Base-by-base conservation (phyloP, 2,888 invertebrate species). In the Deilephila elpenor region DNA sequence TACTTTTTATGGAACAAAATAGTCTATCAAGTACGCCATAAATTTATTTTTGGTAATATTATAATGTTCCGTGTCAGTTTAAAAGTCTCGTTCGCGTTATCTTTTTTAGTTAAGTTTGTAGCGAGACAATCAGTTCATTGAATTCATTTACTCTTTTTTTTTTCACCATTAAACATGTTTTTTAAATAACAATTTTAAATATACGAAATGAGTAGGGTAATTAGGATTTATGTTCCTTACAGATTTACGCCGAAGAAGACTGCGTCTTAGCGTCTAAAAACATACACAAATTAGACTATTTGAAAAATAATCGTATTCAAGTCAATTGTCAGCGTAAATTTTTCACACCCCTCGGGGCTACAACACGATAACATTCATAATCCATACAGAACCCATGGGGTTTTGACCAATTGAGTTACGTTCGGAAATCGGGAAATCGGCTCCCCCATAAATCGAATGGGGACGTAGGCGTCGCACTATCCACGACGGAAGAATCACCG, bases 301-400 rank as follows among this genome's bases (percentile, higher is more conserved):
- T 37, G 6, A 44, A 1, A 25, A 5, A 61, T 53, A 72, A 51
- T 72, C 7, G 44, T 19, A 32, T 34, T 1, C 8, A 71, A 62
- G 32, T 51, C 37, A 72, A 37, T 11, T 37, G 25, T 32, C 5
- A 62, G 53, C 70, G 19, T 51, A 29, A 74, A 75, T 74, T 74
- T 67, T 72, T 76, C 71, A 73, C 79, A 76, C 80, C 81, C 75
- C 76, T 80, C 80, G 84, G 83, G 80, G 83, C 79, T 80, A 80
- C 76, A 77, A 77, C 82, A 83, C 84, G 88, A 89, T 88, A 89
- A 86, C 88, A 88, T 89, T 89, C 84, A 89, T 88, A 90, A 89
- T 90, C 88, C 86, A 82, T 82, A 81, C 81, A 80, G 79, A 80
- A 78, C 87, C 88, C 84, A 82, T 85, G 88, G 87, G 85, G 82